Conservation (phyloP, 2,113 vertebrate genomes). For the Alces alces region DNA sequence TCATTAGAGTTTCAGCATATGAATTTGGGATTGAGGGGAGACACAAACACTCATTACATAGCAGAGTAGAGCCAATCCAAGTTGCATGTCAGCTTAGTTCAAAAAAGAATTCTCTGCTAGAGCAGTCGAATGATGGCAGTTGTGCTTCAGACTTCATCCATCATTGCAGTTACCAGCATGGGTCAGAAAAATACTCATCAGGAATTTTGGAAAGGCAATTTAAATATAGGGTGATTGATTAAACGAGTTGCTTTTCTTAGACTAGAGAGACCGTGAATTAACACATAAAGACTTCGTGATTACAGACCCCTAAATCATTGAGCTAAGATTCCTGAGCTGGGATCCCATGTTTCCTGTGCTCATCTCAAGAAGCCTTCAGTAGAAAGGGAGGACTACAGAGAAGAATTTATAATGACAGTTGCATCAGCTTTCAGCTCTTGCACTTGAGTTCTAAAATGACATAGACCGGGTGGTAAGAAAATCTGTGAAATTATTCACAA, state of each 20-base stretch:
- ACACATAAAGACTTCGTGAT: neutral
- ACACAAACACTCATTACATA: neutral
- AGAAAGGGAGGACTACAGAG: neutral
- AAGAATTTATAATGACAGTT: neutral
- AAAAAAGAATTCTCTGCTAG: neutral
- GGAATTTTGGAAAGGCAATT: neutral
- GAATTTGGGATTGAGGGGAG: neutral
- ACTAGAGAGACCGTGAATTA: neutral
- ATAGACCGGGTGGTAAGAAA: neutral
- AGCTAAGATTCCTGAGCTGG: neutral
- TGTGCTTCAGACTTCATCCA: neutral
- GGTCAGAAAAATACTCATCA: neutral
- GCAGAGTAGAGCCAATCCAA: neutral
- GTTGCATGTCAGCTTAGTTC: neutral
- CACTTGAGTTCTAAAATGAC: neutral
- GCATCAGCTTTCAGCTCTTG: neutral
- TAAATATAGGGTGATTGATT: neutral
- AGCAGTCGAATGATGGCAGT: neutral
- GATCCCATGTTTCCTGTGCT: neutral
- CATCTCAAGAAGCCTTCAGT: neutral
- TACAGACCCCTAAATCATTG: neutral
- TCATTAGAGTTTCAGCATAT: neutral
- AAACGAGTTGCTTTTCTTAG: neutral
- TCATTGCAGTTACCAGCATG: neutral
- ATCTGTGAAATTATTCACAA: neutral